Base-by-base conservation (phyloP, 2,113 vertebrate genomes). In the Menura novaehollandiae region DNA sequence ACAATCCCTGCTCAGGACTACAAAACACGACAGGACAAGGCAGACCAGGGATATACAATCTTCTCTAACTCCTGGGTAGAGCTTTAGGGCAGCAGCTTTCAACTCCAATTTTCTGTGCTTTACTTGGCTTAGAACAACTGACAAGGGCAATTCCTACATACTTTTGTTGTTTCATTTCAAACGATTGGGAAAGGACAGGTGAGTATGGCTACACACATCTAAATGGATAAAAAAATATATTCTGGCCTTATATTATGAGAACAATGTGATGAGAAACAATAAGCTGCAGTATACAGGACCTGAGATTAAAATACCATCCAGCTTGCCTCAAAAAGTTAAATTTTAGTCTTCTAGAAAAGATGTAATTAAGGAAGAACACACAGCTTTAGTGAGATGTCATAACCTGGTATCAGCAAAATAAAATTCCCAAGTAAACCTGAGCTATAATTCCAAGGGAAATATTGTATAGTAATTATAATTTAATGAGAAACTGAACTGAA, bases 41-140 rank as follows among this genome's bases (percentile, higher is more conserved):
- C 66, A 84, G 59, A 91, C 4, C 18, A 63, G 17, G 10, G 9
- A 73, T 58, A 46, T 13, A 28, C 0, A 0, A 18, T 16, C 32
- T 62, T 43, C 62, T 37, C 28, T 53, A 37, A 41, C 7, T 69
- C 24, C 28, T 74, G 32, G 17, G 47, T 4, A 55, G 9, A 79
- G 39, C 20, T 68, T 68, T 43, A 76, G 24, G 39, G 28, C 26
- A 76, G 72, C 11, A 89, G 18, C 12, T 69, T 66, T 71, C 56
- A 71, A 5, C 12, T 80, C 46, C 15, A 26, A 0, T 72, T 78
- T 85, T 85, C 62, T 76, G 23, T 67, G 28, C 24, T 78, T 88
- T 46, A 51, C 30, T 59, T 56, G 24, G 19, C 59, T 93, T 63
- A 4, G 17, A 43, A 88, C 16, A 83, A 80, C 63, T 62, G 73